A percentile compares a stretch with the other conserved stretches of the same genome.
These are phyloP conservation scores for Progne subis DNA, from an alignment of 2,113 vertebrate species.

Conservation along the genomic window DNA sequence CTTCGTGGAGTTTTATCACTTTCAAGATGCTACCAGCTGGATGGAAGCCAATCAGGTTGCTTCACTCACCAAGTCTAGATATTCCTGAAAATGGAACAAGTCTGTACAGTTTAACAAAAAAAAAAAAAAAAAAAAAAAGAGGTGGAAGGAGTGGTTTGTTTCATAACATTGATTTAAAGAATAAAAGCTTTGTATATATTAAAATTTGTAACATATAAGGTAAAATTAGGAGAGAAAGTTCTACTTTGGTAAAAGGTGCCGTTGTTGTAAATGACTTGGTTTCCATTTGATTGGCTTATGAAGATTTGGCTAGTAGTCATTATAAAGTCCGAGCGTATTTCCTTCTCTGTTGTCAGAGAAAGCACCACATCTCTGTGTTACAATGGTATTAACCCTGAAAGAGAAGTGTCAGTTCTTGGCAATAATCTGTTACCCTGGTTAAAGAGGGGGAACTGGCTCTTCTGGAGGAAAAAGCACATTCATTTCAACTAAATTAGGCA, in stretches of 20 bases:
- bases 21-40: slow-evolving; percentile 99
- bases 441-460: not conserved
- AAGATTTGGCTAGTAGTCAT: not conserved
- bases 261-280: not conserved
- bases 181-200: slow-evolving; percentile 83
- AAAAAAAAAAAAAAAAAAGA: slow-evolving; percentile 62
- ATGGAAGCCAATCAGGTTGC: slow-evolving; percentile 99
- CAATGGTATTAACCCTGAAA: not conserved
- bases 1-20: slow-evolving; percentile 99
- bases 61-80: slow-evolving; percentile 99
- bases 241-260: not conserved
- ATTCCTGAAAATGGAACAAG: slow-evolving; percentile 88
- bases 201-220: slow-evolving; percentile 47
- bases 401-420: not conserved
- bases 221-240: not conserved
- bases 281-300: not conserved
- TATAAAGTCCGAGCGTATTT: not conserved
- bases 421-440: not conserved
- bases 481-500: not conserved
- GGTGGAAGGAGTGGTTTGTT: slow-evolving; percentile 82
- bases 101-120: slow-evolving; percentile 82
- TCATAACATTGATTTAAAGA: slow-evolving; percentile 71
- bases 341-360: not conserved
- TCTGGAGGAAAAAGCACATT: not conserved
- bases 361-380: not conserved